Percentiles rank a stretch among this genome's conserved stretches.
Evolutionary conservation across 92 coral and sea anemone species (phyloP).

Genomic region (Montipora capitata): DNA sequence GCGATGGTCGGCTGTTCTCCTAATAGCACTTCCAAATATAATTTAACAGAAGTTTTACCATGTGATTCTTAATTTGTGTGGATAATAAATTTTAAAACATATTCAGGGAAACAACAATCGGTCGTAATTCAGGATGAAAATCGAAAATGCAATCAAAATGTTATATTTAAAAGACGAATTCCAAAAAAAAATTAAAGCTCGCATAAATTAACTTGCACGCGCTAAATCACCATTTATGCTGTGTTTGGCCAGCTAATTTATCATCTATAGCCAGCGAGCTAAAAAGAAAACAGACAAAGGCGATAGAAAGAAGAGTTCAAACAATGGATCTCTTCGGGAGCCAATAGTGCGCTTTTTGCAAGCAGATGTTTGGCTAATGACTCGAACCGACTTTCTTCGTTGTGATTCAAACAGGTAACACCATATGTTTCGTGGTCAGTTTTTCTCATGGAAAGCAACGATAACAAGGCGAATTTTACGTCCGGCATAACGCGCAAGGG

Average conservation of each 20-base stretch:
- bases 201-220: conserved; percentile 15
- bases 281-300: conserved; percentile 41
- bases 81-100: conserved; percentile 36
- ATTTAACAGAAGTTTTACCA: conserved; percentile 20
- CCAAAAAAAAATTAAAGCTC: background rate
- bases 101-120: conserved; percentile 31
- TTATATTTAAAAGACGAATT: no score
- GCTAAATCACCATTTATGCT: conserved; percentile 27
- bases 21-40: conserved; percentile 21
- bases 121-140: conserved; percentile 26
- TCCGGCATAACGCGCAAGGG: conserved; percentile 21
- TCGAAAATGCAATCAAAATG: background rate
- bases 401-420: conserved; percentile 78
- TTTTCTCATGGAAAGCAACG: conserved; percentile 82
- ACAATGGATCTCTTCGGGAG: conserved; percentile 48
- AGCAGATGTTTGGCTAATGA: conserved; percentile 82
- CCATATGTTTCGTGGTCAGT: conserved; percentile 88
- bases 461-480: conserved; percentile 79
- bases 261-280: conserved; percentile 26
- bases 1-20: background rate
- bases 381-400: conserved; percentile 63
- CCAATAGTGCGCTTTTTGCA: conserved; percentile 56
- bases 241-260: conserved; percentile 47
- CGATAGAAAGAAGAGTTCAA: conserved; percentile 22
- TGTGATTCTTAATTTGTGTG: conserved; percentile 54